phyloP scores from a whole-genome alignment of 2,888 invertebrate species.

The Nesidiocoris tenuis region DNA sequence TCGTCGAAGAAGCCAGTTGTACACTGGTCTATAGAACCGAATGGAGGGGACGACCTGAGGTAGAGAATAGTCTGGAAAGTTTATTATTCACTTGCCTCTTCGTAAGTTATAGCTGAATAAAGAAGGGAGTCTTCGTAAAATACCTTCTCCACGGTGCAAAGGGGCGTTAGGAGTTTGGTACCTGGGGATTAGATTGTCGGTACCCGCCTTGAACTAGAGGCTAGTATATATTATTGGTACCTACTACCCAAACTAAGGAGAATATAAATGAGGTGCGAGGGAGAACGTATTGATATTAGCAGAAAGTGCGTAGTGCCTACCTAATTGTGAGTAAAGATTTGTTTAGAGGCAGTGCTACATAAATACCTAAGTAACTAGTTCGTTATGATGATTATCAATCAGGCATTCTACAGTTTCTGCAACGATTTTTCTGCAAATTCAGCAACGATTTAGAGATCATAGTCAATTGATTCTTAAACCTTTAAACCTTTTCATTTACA shows the following conservation, averaged over 20 bases:
- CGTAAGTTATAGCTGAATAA: constrained; percentile 35
- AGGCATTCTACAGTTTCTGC: no score
- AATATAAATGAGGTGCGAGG: constrained; percentile 31
- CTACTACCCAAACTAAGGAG: background rate
- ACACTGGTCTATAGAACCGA: background rate
- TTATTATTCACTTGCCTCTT: constrained; percentile 14
- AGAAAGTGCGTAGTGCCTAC: no score
- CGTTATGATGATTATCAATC: no score
- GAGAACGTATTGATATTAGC: no score
- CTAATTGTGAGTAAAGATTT: no score
- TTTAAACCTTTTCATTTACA: no score
- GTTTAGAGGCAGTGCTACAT: no score
- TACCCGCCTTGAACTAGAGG: background rate
- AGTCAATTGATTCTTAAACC: no score
- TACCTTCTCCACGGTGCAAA: background rate
- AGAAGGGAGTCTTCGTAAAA: constrained; percentile 18
- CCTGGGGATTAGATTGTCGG: background rate
- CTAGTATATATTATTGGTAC: background rate
- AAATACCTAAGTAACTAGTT: no score
- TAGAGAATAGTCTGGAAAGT: background rate
- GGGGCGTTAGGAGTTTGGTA: background rate
- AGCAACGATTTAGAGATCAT: no score
- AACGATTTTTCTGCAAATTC: no score
- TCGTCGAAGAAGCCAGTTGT: background rate
- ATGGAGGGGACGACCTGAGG: background rate